Conservation (phyloP, 2,888 invertebrate species). For the Cyaniris semiargus region DNA sequence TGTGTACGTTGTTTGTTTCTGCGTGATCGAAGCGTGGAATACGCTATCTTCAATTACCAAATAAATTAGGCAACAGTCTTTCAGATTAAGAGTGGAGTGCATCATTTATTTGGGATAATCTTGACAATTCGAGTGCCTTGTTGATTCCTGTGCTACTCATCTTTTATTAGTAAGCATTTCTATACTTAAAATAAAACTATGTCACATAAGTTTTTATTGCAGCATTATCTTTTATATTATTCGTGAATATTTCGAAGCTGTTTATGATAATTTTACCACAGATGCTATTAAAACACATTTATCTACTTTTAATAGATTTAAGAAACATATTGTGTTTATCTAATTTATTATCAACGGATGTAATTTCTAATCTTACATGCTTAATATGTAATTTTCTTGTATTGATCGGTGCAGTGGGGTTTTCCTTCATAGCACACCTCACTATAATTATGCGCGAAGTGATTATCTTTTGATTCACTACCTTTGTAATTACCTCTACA, state of each 20-base stretch:
- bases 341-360: background rate
- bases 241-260: background rate
- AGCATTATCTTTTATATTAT: background rate
- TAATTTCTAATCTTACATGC: background rate
- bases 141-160: background rate
- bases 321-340: background rate
- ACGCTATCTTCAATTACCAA: constrained; percentile 16
- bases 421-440: constrained; percentile 7
- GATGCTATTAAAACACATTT: background rate
- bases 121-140: constrained; percentile 7
- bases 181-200: background rate
- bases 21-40: constrained; percentile 18
- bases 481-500: background rate
- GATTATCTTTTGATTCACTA: constrained; percentile 3
- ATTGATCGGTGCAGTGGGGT: constrained; percentile 2
- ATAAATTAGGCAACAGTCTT: constrained; percentile 26
- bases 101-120: constrained; percentile 21
- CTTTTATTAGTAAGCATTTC: background rate
- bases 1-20: background rate
- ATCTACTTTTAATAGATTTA: background rate
- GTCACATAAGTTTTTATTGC: constrained; percentile 10
- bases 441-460: background rate
- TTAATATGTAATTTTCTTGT: background rate
- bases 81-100: constrained; percentile 12
- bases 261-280: constrained; percentile 3